Evolutionary conservation across 2,113 vertebrate genomes (phyloP).

Genomic region (Mungos mungo): DNA sequence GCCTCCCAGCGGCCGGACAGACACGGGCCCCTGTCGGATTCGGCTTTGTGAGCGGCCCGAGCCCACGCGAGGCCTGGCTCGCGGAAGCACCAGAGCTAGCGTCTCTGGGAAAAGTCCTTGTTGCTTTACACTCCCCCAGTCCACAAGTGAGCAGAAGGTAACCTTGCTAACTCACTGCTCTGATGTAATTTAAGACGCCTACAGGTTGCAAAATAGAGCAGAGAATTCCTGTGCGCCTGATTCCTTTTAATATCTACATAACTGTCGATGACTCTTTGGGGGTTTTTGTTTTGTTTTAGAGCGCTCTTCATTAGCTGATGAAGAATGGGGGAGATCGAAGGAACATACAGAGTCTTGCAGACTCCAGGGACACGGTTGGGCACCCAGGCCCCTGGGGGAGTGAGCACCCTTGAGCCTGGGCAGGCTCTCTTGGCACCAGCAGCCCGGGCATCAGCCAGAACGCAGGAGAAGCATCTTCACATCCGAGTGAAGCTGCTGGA

Average conservation of each 20-base stretch:
- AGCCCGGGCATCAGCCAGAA: conserved; percentile 56
- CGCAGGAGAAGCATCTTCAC: conserved; percentile 81
- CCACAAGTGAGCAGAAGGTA: not conserved
- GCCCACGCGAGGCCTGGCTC: fast-evolving
- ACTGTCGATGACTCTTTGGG: not conserved
- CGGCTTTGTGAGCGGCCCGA: not conserved
- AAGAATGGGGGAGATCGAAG: conserved; percentile 95
- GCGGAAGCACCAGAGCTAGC: not conserved
- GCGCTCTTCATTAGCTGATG: conserved; percentile 48
- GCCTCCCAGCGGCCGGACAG: no score
- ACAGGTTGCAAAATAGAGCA: not conserved
- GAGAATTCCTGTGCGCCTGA: not conserved
- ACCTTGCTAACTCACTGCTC: not conserved
- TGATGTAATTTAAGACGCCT: not conserved
- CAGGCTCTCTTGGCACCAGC: conserved; percentile 80
- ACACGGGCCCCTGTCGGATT: not conserved
- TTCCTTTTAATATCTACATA: not conserved
- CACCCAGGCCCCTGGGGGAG: conserved; percentile 85
- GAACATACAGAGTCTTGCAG: conserved; percentile 92
- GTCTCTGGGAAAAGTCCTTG: not conserved
- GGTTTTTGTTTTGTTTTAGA: conserved; percentile 35
- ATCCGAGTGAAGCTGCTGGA: conserved; percentile 92
- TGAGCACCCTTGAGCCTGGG: conserved; percentile 94
- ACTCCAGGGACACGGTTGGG: conserved; percentile 92
- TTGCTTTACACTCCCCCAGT: not conserved